Evolutionary conservation across 2,797 vertebrate genomes (phyloP).

Genomic region (Eleutherodactylus coqui): DNA sequence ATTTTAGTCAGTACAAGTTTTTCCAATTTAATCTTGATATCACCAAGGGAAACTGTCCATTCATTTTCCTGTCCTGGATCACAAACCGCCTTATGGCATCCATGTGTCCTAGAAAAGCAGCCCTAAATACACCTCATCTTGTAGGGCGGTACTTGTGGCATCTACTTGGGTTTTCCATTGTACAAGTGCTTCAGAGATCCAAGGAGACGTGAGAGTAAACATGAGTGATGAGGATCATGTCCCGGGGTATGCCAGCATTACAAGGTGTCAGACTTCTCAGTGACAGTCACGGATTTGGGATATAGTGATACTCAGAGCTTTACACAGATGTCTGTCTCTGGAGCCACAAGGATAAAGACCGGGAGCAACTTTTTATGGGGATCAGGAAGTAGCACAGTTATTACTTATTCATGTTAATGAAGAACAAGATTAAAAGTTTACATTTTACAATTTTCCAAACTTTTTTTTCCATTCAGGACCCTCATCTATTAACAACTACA

Average conservation of each 20-base stretch:
- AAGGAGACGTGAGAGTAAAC: conserved; percentile 4
- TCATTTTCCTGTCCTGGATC: background rate
- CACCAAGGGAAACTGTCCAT: background rate
- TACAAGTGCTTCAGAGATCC: background rate
- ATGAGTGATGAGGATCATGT: background rate
- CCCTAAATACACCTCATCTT: background rate
- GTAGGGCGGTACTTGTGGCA: background rate
- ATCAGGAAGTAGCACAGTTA: background rate
- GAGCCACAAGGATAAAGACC: background rate
- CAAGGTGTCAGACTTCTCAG: background rate
- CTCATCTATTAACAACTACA: no score
- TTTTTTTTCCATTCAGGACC: no score
- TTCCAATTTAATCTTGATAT: background rate
- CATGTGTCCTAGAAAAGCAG: background rate
- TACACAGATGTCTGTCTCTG: background rate
- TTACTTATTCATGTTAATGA: background rate
- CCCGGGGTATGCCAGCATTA: conserved; percentile 27
- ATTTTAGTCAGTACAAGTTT: background rate
- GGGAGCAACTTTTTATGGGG: background rate
- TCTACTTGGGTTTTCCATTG: background rate
- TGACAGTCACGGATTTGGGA: conserved; percentile 9
- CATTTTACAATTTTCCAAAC: background rate
- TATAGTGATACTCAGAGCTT: conserved; percentile 10
- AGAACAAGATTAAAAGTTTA: background rate
- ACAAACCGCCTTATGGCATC: background rate